Percentiles rank a stretch among this genome's conserved stretches.
These are phyloP conservation scores for Xyliphius kryptos DNA, from an alignment of 2,113 vertebrate species.

Conservation along the genomic window DNA sequence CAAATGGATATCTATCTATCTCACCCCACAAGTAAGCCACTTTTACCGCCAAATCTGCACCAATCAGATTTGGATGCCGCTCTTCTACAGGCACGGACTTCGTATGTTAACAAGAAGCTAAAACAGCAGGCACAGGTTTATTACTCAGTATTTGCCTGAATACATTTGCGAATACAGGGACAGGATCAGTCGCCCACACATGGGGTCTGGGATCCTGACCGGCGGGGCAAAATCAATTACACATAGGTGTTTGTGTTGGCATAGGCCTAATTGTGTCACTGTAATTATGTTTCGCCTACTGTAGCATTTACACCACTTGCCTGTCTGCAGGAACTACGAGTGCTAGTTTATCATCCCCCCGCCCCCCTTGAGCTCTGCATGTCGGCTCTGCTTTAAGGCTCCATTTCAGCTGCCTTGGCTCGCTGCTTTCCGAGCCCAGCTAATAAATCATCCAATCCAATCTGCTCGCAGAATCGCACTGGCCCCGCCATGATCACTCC, in stretches of 20 bases:
- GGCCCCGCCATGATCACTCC: slow-evolving; percentile 74
- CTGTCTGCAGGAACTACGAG: slow-evolving; percentile 33
- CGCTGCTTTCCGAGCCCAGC: slow-evolving; percentile 67
- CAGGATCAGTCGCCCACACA: slow-evolving; percentile 18
- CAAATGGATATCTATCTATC: neutral
- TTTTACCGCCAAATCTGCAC: neutral
- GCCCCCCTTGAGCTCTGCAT: slow-evolving; percentile 39
- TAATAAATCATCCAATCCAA: slow-evolving; percentile 85
- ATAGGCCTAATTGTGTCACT: slow-evolving; percentile 54
- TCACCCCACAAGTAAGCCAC: neutral
- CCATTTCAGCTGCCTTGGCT: slow-evolving; percentile 74
- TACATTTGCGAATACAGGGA: neutral
- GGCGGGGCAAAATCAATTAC: slow-evolving; percentile 48
- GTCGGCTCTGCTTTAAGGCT: slow-evolving; percentile 67
- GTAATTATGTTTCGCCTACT: slow-evolving; percentile 61
- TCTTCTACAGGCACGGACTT: neutral
- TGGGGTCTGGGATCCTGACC: slow-evolving; percentile 22
- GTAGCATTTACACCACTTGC: slow-evolving; percentile 54
- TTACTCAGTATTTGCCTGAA: slow-evolving; percentile 17
- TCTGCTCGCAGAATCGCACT: slow-evolving; percentile 77
- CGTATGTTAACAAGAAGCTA: slow-evolving; percentile 17
- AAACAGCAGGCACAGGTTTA: slow-evolving; percentile 4
- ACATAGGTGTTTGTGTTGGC: slow-evolving; percentile 31
- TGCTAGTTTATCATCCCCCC: slow-evolving; percentile 11
- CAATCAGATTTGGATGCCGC: neutral